A percentile compares a stretch with the other conserved stretches of the same genome.
phyloP scores from a whole-genome alignment of 1,140 invertebrate genomes.

The Acyrthosiphon pisum region DNA sequence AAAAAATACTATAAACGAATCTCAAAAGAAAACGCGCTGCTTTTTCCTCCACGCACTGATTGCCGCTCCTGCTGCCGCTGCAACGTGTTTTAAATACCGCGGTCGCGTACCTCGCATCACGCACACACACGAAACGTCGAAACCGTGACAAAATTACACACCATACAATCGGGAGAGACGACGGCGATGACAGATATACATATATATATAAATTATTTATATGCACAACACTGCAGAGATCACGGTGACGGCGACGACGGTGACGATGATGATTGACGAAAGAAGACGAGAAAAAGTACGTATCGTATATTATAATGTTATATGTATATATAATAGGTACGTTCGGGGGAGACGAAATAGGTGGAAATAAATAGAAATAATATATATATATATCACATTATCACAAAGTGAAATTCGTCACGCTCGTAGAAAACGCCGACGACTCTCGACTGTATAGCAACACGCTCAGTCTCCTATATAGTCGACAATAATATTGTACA shows the following conservation, averaged over 20 bases:
- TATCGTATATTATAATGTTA: background rate
- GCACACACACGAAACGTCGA: background rate
- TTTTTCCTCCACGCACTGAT: conserved; percentile 49
- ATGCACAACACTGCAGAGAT: background rate
- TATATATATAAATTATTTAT: background rate
- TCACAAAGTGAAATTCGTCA: conserved; percentile 26
- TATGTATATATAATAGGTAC: background rate
- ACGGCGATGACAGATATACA: background rate
- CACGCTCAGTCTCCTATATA: background rate
- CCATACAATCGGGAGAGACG: conserved; percentile 33
- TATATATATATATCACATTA: background rate
- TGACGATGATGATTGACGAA: background rate
- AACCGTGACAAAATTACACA: conserved; percentile 44
- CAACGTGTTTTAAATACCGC: conserved; percentile 51
- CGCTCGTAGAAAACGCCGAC: conserved; percentile 33
- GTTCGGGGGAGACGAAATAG: background rate
- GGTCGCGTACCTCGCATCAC: background rate
- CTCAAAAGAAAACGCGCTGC: conserved; percentile 4
- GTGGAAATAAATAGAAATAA: background rate
- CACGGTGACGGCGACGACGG: background rate
- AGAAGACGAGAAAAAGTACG: conserved; percentile 15
- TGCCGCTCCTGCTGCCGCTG: background rate
- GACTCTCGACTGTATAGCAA: background rate
- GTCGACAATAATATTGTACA: background rate
- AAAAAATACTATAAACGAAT: background rate